Base-by-base conservation (phyloP, 2,888 invertebrate species). In the Ectemnius continuus region DNA sequence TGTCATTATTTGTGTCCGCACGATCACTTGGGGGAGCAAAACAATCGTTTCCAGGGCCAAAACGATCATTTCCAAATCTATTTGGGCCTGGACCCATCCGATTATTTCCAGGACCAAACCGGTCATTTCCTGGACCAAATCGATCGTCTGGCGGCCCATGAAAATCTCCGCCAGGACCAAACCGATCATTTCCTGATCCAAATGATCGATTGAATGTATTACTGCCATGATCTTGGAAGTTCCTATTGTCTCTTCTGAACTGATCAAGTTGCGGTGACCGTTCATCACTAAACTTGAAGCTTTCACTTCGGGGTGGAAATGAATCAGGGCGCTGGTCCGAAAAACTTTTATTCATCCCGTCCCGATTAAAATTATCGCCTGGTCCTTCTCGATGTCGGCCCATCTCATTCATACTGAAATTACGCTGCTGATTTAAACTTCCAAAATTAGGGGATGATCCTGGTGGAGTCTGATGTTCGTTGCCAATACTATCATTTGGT, bases 1-100 rank as follows among this genome's bases (percentile, higher is more conserved):
- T 76, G 73, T 85, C 84, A 67, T 73, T 83, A 57, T 79, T 81
- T 8, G 67, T 8, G 1, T 64, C 69, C 60, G 86, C 84, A 47
- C 77, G 76, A 74, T 86, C 82, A 52, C 67, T 73, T 13, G 71
- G 73, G 16, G 72, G 60, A 5, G 75, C 79, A 48, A 84, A 83
- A 57, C 83, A 78, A 65, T 85, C 79, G 14, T 58, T 28, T 23
- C 75, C 79, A 4, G 71, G 66, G 5, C 76, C 82, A 66, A 84
- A 82, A 56, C 82, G 75, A 60, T 85, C 84, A 28, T 75, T 79
- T 61, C 67, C 70, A 58, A 79, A 79, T 61, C 75, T 73, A 6
- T 77, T 76, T 11, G 70, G 76, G 4, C 61, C 67, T 36, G 66
- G 23, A 61, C 67, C 73, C 61, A 82, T 84, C 64, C 75, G 70